These are phyloP conservation scores for Epinotia nisella DNA, from an alignment of 2,888 invertebrate genomes.

Conservation along the genomic window DNA sequence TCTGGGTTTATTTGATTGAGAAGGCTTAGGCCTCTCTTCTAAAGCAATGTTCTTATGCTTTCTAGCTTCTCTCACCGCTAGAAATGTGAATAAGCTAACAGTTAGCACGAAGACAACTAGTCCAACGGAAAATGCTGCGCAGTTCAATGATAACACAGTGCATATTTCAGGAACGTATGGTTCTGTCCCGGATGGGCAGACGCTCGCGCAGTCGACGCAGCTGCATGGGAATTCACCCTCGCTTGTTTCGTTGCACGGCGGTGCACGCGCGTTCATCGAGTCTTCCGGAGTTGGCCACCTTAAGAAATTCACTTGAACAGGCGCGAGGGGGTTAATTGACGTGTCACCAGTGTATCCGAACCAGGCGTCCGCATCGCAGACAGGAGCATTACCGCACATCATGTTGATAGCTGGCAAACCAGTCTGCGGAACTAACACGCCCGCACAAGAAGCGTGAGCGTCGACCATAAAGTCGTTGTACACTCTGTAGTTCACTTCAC, in stretches of 20 bases:
- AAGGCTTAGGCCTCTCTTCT: constrained; percentile 48
- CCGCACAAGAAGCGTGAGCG: constrained; percentile 91
- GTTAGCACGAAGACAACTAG: constrained; percentile 80
- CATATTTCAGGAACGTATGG: constrained; percentile 77
- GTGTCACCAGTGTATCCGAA: constrained; percentile 87
- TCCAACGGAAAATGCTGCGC: constrained; percentile 86
- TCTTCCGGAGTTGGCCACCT: constrained; percentile 67
- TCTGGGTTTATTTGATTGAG: constrained; percentile 49
- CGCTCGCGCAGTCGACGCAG: constrained; percentile 89
- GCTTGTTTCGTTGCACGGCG: constrained; percentile 86
- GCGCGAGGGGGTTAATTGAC: constrained; percentile 80
- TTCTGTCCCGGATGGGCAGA: constrained; percentile 84
- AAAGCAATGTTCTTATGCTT: constrained; percentile 39
- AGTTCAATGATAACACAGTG: constrained; percentile 86
- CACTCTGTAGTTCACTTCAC: constrained; percentile 80
- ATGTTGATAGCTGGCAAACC: constrained; percentile 90
- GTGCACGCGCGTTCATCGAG: constrained; percentile 74
- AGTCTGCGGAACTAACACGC: constrained; percentile 90
- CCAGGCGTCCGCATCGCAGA: constrained; percentile 87
- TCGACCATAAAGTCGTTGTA: constrained; percentile 85
- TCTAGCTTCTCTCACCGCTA: constrained; percentile 58
- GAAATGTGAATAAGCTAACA: constrained; percentile 62
- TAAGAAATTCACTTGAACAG: constrained; percentile 87
- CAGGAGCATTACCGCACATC: constrained; percentile 89
- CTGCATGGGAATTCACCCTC: constrained; percentile 87